Evolutionary conservation across 2,888 invertebrate species (phyloP).

Genomic region (Chloroclysta siterata): DNA sequence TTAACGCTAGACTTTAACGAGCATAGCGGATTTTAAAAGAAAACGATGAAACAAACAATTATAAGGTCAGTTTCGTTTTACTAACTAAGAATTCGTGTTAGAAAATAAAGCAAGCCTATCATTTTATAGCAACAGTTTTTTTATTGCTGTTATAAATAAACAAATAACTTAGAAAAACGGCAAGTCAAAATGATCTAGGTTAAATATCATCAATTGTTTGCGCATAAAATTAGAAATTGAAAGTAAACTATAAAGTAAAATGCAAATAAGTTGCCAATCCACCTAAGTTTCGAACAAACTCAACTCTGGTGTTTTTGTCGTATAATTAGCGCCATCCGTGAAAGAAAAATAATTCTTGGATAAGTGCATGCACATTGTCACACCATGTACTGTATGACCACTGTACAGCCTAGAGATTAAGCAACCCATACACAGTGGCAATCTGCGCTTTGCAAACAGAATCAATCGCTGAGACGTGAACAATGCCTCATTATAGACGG

Average conservation of each 20-base stretch:
- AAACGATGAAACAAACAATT: constrained; percentile 25
- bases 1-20: constrained; percentile 14
- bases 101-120: constrained; percentile 44
- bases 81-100: constrained; percentile 55
- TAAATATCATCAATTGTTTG: constrained; percentile 32
- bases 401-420: constrained; percentile 50
- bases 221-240: too few relatives aligned
- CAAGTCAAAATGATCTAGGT: neutral
- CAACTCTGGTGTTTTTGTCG: constrained; percentile 32
- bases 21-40: constrained; percentile 14
- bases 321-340: constrained; percentile 61
- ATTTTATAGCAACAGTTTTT: neutral
- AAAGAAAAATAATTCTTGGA: constrained; percentile 61
- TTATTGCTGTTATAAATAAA: neutral
- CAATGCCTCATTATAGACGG: constrained; percentile 78
- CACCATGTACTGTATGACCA: constrained; percentile 22
- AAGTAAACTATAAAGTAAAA: too few relatives aligned
- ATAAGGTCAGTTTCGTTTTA: constrained; percentile 40
- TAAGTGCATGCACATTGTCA: constrained; percentile 40
- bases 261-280: neutral
- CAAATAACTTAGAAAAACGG: neutral
- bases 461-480: constrained; percentile 73
- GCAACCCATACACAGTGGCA: constrained; percentile 59
- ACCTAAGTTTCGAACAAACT: neutral
- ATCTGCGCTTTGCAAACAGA: constrained; percentile 67